Base-by-base conservation (phyloP, 2,888 invertebrate genomes). In the Diadegma fenestrale region DNA sequence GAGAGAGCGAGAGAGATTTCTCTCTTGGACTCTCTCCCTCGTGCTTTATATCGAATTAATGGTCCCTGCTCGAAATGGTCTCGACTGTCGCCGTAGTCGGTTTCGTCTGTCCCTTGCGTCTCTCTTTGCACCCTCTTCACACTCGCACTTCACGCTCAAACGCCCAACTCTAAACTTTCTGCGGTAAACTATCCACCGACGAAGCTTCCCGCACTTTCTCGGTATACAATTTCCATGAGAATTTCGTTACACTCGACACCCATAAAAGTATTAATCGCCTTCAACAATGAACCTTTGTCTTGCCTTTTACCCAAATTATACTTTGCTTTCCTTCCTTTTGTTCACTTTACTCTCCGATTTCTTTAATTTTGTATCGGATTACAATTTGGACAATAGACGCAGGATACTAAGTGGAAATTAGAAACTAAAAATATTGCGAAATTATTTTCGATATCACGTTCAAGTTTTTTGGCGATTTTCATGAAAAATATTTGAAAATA, bases 1-100 rank as follows among this genome's bases (percentile, higher is more conserved):
- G n/a, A n/a, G n/a, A n/a, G n/a, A n/a, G n/a, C 63, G 33, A 48
- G 63, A 45, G 1, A 1, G 1, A 8, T 37, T 51, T 37, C 71
- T 45, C 63, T 48, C 63, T 69, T 61, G 61, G 63, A 7, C 51
- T 64, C 51, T 45, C 63, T 33, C 63, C 73, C 41, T 37, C 79
- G 41, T 51, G 58, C 41, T 76, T 71, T 82, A 81, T 78, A 85
- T 82, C 85, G 85, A 82, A 85, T 85, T 85, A 85, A 85, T 79
- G 71, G 82, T 61, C 66, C 51, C 63, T n/a, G n/a, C n/a, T 66
- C 80, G 30, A 75, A 82, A 61, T 63, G 75, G 73, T 80, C 71
- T 71, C 82, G 48, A 26, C 82, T 75, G 58, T 82, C 85, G 79
- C 66, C 79, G 80, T 71, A 64, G 64, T 43, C 66, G 85, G 81